Conservation (phyloP, 2,113 vertebrate genomes). For the Tupaia tana region DNA sequence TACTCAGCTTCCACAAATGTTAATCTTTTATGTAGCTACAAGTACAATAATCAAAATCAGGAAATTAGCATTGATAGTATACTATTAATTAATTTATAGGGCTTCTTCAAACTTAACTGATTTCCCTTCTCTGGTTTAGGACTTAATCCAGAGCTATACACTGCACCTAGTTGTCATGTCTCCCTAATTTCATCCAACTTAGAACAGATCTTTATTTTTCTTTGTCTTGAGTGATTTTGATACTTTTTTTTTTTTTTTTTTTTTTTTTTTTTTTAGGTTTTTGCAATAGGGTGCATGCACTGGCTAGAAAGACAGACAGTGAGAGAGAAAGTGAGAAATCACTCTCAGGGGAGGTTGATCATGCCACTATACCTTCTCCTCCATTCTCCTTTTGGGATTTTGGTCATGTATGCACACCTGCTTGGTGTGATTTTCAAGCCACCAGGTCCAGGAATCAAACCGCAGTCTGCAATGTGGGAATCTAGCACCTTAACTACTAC, state of each 20-base stretch:
- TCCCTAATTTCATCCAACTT: background rate
- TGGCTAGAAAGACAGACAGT: too few species aligned
- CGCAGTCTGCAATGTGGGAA: too few species aligned
- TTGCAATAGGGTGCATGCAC: too few species aligned
- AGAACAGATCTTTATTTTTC: background rate
- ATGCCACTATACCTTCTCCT: too few species aligned
- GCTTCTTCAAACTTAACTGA: background rate
- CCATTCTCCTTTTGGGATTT: too few species aligned
- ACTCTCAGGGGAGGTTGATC: too few species aligned
- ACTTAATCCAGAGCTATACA: background rate
- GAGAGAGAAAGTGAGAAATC: too few species aligned
- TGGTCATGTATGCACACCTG: too few species aligned
- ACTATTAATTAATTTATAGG: conserved; percentile 7
- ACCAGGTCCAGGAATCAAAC: too few species aligned
- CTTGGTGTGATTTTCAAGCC: too few species aligned
- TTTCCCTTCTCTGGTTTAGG: background rate
- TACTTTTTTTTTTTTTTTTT: background rate
- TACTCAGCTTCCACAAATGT: background rate
- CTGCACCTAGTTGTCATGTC: background rate
- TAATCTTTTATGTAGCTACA: background rate
- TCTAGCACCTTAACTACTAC: too few species aligned
- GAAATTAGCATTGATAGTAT: background rate
- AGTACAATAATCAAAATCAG: background rate
- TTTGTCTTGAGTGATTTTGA: background rate
- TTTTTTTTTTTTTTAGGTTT: too few species aligned